Conservation (phyloP, 2,113 vertebrate genomes). For the Leucopsar rothschildi region DNA sequence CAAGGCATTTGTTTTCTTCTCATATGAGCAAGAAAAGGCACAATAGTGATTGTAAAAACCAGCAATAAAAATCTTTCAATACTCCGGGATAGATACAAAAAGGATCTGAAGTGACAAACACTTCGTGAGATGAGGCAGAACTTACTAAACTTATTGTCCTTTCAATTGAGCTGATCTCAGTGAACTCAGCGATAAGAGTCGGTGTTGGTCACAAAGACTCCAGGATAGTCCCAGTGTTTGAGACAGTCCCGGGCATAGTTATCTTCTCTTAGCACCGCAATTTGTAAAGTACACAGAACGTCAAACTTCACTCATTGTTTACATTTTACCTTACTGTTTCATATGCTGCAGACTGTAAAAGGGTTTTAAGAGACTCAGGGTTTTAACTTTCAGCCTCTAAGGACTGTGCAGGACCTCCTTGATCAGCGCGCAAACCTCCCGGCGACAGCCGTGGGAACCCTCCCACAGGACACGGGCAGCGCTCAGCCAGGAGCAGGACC, state of each 20-base stretch:
- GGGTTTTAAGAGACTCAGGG: not conserved
- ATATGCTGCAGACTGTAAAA: not conserved
- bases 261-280: not conserved
- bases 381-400: not conserved
- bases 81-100: not conserved
- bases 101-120: not conserved
- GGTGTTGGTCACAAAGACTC: not conserved
- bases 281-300: not conserved
- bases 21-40: slow-evolving; percentile 1
- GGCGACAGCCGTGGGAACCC: not conserved
- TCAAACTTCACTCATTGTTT: not conserved
- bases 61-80: not conserved
- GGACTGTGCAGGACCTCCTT: not conserved
- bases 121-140: not conserved
- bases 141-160: not conserved
- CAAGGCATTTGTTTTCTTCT: slow-evolving; percentile 28
- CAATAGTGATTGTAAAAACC: not conserved
- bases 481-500: not conserved
- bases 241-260: rapidly evolving
- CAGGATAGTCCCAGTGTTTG: not conserved
- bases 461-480: not conserved
- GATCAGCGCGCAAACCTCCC: not conserved
- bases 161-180: not conserved
- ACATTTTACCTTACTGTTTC: not conserved
- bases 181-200: not conserved